Percentiles rank a stretch among this genome's conserved stretches.
Conservation (phyloP, 2,888 invertebrate genomes). For the Eupithecia abbreviata region DNA sequence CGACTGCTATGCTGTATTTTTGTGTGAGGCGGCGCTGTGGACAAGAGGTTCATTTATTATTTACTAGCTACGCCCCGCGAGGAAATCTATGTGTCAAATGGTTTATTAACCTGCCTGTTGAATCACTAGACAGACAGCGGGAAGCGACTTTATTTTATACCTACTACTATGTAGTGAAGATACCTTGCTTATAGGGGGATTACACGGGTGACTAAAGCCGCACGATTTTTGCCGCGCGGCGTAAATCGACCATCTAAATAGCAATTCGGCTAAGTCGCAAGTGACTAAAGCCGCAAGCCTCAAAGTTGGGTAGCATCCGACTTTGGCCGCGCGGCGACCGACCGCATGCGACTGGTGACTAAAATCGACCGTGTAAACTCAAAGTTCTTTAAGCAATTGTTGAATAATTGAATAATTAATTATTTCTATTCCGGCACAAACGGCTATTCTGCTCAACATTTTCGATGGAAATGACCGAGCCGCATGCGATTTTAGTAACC, state of each 20-base stretch:
- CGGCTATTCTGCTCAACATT: conserved; percentile 50
- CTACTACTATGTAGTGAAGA: too few relatives aligned
- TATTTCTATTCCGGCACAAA: conserved; percentile 38
- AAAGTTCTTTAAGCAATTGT: too few relatives aligned
- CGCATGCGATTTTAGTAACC: conserved; percentile 57
- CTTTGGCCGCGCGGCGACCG: conserved; percentile 55
- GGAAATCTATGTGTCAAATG: too few relatives aligned
- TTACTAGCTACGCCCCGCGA: too few relatives aligned
- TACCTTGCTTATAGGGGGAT: too few relatives aligned
- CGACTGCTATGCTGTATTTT: conserved; percentile 89
- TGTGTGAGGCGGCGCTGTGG: conserved; percentile 89
- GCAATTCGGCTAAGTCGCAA: conserved; percentile 32
- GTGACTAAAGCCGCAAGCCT: conserved; percentile 45
- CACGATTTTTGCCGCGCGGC: conserved; percentile 39
- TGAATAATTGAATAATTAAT: too few relatives aligned
- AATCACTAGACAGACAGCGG: too few relatives aligned
- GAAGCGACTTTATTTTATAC: too few relatives aligned
- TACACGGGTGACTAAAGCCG: conserved; percentile 38
- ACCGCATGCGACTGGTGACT: conserved; percentile 63
- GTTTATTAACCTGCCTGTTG: too few relatives aligned
- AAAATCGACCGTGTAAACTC: conserved; percentile 42
- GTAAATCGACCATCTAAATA: conserved; percentile 23
- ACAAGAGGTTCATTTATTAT: conserved; percentile 30
- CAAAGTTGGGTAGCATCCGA: conserved; percentile 58
- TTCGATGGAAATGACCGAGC: conserved; percentile 53